Base-by-base conservation (phyloP, 1,140 invertebrate species). In the Caligus rogercresseyi region DNA sequence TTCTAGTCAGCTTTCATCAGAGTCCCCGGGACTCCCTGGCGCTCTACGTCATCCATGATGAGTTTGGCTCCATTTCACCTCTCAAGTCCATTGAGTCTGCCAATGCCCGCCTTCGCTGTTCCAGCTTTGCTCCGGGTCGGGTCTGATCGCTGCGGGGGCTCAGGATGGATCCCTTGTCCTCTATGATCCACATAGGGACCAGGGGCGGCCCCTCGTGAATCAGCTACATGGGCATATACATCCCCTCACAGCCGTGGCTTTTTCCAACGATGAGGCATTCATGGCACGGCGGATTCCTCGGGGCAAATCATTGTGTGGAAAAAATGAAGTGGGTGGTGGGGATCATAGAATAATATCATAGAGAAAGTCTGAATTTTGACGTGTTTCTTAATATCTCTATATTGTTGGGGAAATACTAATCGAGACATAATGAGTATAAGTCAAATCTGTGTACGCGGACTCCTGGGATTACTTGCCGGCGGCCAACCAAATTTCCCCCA, bases 221-320 rank as follows among this genome's bases (percentile, higher is more conserved):
- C 85, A 86, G 73, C 74, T 92, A 13, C 83, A 89, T 72, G 87
- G 78, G 2, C 89, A 91, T 74, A 83, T 86, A 13, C 80, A 82
- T 51, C 80, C 87, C 1, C 85, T 89, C 24, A 73, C 89, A 2
- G 83, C 86, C 62, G 82, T 91, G 14, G 83, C 81, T 68, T 90
- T 92, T 71, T 90, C 89, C 75, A 87, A 86, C 74, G 86, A 91
- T 74, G 88, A 91, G 75, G 86, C 84, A 70, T 75, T 90, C 65
- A 74, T 92, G 25, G 87, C 87, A 87, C 85, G 24, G 85, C 83
- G 71, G 89, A 92, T 76, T 75, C 81, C 60, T 79, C 85, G 68
- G 88, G 87, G 7, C 80, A 87, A 67, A 83, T 91, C 63, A 90
- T 91, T 69, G 79, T 90, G 58, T 90, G 87, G 87, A 82, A 84